Evolutionary conservation across 1,140 invertebrate species (phyloP), one percentile per base, ranked within the genome.

Genomic region (Lineus longissimus): DNA sequence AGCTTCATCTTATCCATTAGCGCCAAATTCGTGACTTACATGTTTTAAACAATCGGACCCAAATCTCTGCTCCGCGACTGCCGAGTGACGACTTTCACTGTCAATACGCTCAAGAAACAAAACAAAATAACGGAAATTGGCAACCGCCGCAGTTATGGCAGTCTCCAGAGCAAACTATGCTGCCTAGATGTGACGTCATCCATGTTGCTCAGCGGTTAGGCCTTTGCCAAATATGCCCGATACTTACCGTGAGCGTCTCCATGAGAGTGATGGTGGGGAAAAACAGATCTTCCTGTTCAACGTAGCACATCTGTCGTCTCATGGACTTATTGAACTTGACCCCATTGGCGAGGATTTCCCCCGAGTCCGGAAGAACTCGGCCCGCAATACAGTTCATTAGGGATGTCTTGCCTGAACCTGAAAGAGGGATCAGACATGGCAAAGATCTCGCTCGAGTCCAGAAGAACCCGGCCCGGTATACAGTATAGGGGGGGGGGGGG

Each of bases 281-380:
- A 81, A 93, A 93, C 63, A 91, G 87, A 73, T 93, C 91, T 74
- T 93, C 88, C 75, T 93, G 91, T 43, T 92, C 84, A 22, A 93
- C 91, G 78, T 93, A 93, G 68, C 90, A 90, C 61, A 93, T 91
- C 71, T 87, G 87, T 62, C 90, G 81, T 62, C 88, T 87, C 84
- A 88, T 89, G 71, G 88, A 81, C 73, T 92, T 92, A 65, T 86
- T 88, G 27, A 93, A 77, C n/a, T 85, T 83, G 62, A 89, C 87
- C 7, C 89, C 86, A 77, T 91, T 91, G 19, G 92, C 79, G 70
- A 87, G 87, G 68, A 93, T 89, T 66, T 85, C 84, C 43, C 91
- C 91, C 55, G 85, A 84, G 68, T 88, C 85, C 17, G 89, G 73
- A 54, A 75, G 61, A 17, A 79, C 47, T 89, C 91, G 61, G 87